Conservation (phyloP, 1,140 invertebrate species). For the Glossosoma conforme region DNA sequence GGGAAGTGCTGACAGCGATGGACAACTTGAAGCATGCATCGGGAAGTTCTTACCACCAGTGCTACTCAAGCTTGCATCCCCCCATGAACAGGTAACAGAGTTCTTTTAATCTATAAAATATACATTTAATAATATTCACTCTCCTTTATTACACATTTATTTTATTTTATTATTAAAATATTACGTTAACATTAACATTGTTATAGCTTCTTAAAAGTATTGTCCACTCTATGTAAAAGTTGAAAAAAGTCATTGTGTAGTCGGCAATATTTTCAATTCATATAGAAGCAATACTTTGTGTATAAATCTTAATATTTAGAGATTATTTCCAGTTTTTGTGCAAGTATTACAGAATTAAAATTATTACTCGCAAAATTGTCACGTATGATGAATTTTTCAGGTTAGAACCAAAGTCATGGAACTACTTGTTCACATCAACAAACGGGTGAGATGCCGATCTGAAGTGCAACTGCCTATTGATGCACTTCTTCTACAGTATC, state of each 20-base stretch:
- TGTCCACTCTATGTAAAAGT: too few relatives aligned
- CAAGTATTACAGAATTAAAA: too few relatives aligned
- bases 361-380: not conserved
- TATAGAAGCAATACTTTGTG: too few relatives aligned
- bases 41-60: constrained; percentile 86
- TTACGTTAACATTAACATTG: too few relatives aligned
- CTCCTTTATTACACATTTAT: not conserved
- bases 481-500: constrained; percentile 74
- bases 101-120: too few relatives aligned
- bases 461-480: constrained; percentile 85
- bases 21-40: constrained; percentile 77
- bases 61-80: constrained; percentile 80
- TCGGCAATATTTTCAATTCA: too few relatives aligned
- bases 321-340: too few relatives aligned
- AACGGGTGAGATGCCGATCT: constrained; percentile 77
- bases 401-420: constrained; percentile 79
- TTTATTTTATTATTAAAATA: too few relatives aligned
- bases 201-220: too few relatives aligned
- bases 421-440: constrained; percentile 88
- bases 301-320: too few relatives aligned
- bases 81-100: constrained; percentile 70
- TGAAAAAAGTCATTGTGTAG: too few relatives aligned
- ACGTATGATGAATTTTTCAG: constrained; percentile 28
- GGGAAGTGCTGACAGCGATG: constrained; percentile 82
- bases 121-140: not conserved